Conservation (phyloP, 2,797 vertebrate genomes). For the Caiman crocodilus region DNA sequence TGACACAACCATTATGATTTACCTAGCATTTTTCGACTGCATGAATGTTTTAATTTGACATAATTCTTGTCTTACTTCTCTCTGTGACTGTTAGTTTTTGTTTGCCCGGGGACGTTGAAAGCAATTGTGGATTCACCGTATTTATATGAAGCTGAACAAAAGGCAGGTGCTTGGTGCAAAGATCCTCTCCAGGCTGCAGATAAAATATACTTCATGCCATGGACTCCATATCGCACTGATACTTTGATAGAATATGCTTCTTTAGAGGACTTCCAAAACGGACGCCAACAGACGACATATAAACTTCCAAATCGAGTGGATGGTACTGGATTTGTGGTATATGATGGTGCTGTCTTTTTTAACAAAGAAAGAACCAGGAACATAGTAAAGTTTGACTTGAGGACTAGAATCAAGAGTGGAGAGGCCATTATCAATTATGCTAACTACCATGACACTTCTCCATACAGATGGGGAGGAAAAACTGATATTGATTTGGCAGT, state of each 20-base stretch:
- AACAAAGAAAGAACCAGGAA: conserved; percentile 99
- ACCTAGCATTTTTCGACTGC: conserved; percentile 54
- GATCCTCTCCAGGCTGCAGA: conserved; percentile 98
- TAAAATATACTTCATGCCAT: conserved; percentile 99
- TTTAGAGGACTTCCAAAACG: conserved; percentile 95
- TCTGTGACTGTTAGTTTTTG: conserved; percentile 96
- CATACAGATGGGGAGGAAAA: conserved; percentile 98
- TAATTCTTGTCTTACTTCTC: conserved; percentile 91
- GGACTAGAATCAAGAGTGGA: conserved; percentile 99
- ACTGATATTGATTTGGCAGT: conserved; percentile 98
- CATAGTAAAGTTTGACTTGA: conserved; percentile 98
- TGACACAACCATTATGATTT: conserved; percentile 71
- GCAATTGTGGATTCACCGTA: conserved; percentile 96
- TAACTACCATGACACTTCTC: conserved; percentile 99
- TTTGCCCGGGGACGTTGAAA: conserved; percentile 99
- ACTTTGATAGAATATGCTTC: conserved; percentile 97
- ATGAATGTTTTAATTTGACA: conserved; percentile 64
- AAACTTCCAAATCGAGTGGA: conserved; percentile 98
- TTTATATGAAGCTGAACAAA: conserved; percentile 98
- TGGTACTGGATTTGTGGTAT: conserved; percentile 98
- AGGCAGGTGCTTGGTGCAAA: conserved; percentile 99
- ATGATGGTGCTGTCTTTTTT: conserved; percentile 98
- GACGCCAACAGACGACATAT: conserved; percentile 95
- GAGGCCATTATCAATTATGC: conserved; percentile 99
- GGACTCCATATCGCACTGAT: conserved; percentile 99